Evolutionary conservation across 2,888 invertebrate species (phyloP).

Genomic region (Orgyia antiqua): DNA sequence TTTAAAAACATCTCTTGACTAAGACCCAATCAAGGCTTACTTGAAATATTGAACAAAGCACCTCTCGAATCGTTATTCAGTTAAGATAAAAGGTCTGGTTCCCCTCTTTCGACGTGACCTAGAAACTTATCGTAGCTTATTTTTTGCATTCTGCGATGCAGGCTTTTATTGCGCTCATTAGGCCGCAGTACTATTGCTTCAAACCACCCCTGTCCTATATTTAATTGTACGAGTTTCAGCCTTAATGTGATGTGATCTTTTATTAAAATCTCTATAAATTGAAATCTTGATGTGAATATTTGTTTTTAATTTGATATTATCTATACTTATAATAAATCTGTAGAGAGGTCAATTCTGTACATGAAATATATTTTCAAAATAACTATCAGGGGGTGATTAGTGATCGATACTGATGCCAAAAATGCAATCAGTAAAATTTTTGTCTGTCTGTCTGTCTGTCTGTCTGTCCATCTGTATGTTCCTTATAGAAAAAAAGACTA

Average conservation of each 20-base stretch:
- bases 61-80: constrained; percentile 33
- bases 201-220: constrained; percentile 33
- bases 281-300: too few relatives aligned
- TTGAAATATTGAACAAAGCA: constrained; percentile 40
- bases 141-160: constrained; percentile 36
- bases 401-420: too few relatives aligned
- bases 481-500: too few relatives aligned
- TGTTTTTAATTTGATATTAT: too few relatives aligned
- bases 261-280: constrained; percentile 8
- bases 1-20: constrained; percentile 2
- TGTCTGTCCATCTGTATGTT: too few relatives aligned
- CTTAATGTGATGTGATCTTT: constrained; percentile 15
- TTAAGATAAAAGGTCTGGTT: constrained; percentile 38
- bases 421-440: too few relatives aligned
- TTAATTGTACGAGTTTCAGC: constrained; percentile 25
- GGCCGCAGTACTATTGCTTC: constrained; percentile 18
- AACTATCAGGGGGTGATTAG: too few relatives aligned
- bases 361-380: too few relatives aligned
- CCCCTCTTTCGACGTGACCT: constrained; percentile 34
- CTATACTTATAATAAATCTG: too few relatives aligned
- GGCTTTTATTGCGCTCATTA: constrained; percentile 53
- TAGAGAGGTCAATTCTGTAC: too few relatives aligned
- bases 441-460: too few relatives aligned
- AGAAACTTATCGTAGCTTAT: constrained; percentile 38
- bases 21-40: constrained; percentile 24